phyloP scores from a whole-genome alignment of 2,797 vertebrate species.

The Hoplostethus atlanticus region DNA sequence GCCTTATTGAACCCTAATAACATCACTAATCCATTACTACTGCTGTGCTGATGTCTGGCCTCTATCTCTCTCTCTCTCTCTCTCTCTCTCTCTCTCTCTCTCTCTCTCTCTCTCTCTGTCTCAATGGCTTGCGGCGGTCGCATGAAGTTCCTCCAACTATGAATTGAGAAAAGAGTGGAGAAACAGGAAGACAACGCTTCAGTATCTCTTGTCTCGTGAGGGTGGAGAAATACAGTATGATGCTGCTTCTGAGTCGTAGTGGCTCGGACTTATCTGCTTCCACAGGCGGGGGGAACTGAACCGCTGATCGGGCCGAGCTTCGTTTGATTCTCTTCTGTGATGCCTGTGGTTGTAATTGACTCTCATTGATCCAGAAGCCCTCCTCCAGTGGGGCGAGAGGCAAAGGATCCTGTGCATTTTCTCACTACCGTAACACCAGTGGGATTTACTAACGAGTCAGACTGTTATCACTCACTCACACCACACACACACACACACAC shows the following conservation, averaged over 20 bases:
- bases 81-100: conserved; percentile 25
- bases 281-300: too few species aligned
- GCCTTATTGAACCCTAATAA: conserved; percentile 69
- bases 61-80: conserved; percentile 22
- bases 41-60: conserved; percentile 48
- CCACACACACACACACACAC: not conserved
- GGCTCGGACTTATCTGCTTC: too few species aligned
- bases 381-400: not conserved
- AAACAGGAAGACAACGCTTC: not conserved
- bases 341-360: conserved; percentile 27
- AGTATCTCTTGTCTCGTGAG: not conserved
- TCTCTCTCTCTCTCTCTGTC: conserved; percentile 4
- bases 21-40: conserved; percentile 77
- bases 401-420: conserved; percentile 27
- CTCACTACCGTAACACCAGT: conserved; percentile 30
- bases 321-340: not conserved
- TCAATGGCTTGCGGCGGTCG: conserved; percentile 45
- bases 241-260: too few species aligned
- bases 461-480: not conserved
- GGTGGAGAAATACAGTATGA: not conserved
- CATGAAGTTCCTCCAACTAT: conserved; percentile 55
- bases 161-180: conserved; percentile 22
- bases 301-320: not conserved
- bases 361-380: conserved; percentile 51
- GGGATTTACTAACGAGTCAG: conserved; percentile 60